These are phyloP conservation scores for Micromesistius poutassou DNA, from an alignment of 2,797 vertebrate species.

Conservation along the genomic window DNA sequence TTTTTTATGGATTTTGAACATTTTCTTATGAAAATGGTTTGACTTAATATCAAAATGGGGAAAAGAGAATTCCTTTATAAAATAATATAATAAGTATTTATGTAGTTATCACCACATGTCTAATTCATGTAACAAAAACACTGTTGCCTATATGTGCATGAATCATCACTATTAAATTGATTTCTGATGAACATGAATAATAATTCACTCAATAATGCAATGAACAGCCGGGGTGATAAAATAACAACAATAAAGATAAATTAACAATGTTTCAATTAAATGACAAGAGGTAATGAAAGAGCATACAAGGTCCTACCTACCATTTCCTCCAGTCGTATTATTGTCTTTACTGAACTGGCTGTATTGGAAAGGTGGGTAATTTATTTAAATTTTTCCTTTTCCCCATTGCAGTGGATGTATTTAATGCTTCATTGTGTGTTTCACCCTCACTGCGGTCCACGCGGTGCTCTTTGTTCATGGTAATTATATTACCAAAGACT, in stretches of 20 bases:
- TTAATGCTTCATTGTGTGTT: constrained; percentile 56
- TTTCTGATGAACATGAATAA: not conserved
- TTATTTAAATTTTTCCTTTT: constrained; percentile 38
- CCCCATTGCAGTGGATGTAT: constrained; percentile 52
- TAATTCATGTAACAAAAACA: not conserved
- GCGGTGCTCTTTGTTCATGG: constrained; percentile 58
- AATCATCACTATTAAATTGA: not conserved
- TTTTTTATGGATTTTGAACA: not conserved
- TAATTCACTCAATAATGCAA: not conserved
- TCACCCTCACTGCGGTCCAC: constrained; percentile 53
- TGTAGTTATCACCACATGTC: not conserved
- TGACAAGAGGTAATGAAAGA: not conserved
- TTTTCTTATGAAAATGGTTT: too few relatives aligned
- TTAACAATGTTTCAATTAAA: not conserved
- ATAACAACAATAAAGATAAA: not conserved
- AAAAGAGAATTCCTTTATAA: not conserved
- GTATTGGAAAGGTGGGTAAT: not conserved
- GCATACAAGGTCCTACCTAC: not conserved
- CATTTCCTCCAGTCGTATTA: not conserved
- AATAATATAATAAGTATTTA: not conserved
- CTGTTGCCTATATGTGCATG: not conserved
- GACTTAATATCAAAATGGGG: too few relatives aligned
- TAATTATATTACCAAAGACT: constrained; percentile 68
- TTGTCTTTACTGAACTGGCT: not conserved
- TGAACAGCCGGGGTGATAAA: not conserved